Conservation (phyloP, 2,113 vertebrate genomes). For the Entosphenus tridentatus region DNA sequence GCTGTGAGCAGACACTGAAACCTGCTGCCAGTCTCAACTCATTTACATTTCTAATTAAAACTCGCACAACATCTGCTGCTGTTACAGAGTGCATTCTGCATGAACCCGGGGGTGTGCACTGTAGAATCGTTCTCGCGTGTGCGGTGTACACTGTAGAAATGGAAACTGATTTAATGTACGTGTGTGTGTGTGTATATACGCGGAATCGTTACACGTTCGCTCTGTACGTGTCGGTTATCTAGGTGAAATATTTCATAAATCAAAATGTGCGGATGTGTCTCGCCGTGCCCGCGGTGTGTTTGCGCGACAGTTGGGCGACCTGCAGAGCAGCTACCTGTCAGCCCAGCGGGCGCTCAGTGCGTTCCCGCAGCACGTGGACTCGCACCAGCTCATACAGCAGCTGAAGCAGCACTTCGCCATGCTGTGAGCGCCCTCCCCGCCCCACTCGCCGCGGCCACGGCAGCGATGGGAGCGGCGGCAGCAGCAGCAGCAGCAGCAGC, state of each 20-base stretch:
- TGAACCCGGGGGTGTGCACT: no score
- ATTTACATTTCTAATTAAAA: no score
- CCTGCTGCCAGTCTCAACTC: no score
- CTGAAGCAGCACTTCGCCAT: constrained; percentile 57
- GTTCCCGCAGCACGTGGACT: constrained; percentile 78
- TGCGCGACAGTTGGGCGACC: constrained; percentile 51
- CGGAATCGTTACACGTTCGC: background rate
- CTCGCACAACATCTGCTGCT: no score
- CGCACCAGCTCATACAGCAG: constrained; percentile 58
- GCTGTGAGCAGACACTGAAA: no score
- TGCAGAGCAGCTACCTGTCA: constrained; percentile 70
- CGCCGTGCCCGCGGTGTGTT: constrained; percentile 8
- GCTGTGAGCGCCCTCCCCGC: constrained; percentile 24
- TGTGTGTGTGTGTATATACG: constrained; percentile 7
- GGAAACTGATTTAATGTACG: background rate
- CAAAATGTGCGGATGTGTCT: constrained; percentile 7
- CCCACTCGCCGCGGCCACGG: no score
- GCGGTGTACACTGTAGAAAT: no score
- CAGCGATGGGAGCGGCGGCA: no score
- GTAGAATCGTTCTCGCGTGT: no score
- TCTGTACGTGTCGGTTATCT: background rate
- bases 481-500: no score
- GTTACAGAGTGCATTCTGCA: no score
- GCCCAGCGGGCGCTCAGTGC: constrained; percentile 54
- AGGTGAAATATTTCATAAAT: background rate